Percentiles rank a stretch among this genome's conserved stretches.
These are phyloP conservation scores for Drosophila auraria DNA, from an alignment of 1,140 invertebrate species.

Conservation along the genomic window DNA sequence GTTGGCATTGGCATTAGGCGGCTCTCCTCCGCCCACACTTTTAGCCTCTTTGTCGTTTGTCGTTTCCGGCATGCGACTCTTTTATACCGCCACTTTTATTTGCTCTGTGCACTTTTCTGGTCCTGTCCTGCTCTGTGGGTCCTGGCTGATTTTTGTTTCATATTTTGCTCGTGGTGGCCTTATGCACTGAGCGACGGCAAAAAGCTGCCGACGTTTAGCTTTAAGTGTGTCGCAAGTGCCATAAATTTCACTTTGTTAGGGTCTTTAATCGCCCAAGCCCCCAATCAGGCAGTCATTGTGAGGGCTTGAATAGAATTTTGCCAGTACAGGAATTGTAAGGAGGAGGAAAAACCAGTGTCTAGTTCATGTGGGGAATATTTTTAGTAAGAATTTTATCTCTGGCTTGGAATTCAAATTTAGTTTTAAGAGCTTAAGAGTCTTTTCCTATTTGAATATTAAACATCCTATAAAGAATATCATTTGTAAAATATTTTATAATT, in stretches of 20 bases:
- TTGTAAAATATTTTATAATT: no score
- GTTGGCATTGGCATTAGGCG: constrained; percentile 76
- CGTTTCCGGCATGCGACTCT: constrained; percentile 73
- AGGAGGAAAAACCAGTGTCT: background rate
- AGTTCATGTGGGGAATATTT: background rate
- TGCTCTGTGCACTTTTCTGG: constrained; percentile 34
- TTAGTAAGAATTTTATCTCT: background rate
- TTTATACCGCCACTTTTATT: constrained; percentile 54
- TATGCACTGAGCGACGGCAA: constrained; percentile 20
- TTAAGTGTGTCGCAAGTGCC: constrained; percentile 42
- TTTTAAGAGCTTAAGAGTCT: background rate
- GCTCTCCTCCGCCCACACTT: constrained; percentile 4
- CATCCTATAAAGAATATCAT: no score
- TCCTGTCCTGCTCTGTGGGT: constrained; percentile 12
- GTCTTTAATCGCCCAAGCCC: constrained; percentile 43
- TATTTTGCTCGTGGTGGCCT: constrained; percentile 42
- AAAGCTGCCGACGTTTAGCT: constrained; percentile 33
- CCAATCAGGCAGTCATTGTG: constrained; percentile 43
- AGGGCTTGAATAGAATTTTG: constrained; percentile 24
- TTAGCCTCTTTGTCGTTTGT: constrained; percentile 48
- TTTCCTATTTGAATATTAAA: no score
- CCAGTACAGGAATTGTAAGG: constrained; percentile 1
- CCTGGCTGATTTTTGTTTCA: constrained; percentile 50
- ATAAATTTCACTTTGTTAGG: constrained; percentile 52
- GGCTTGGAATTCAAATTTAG: no score